Evolutionary conservation across 2,888 invertebrate genomes (phyloP).

Genomic region (Bedellia somnulentella): DNA sequence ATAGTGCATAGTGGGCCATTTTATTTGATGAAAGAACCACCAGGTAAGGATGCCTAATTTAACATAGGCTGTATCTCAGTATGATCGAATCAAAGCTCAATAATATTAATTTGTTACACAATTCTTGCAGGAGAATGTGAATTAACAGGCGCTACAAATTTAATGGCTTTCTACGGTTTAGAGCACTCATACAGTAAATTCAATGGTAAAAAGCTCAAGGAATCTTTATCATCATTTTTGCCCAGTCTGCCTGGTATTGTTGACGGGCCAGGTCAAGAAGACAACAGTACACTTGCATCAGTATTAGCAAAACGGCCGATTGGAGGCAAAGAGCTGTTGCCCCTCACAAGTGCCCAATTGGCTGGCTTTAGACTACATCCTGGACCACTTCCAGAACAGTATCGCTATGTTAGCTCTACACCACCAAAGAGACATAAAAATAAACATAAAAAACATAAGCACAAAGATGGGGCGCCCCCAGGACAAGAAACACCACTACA

Average conservation of each 20-base stretch:
- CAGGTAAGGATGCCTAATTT: conserved; percentile 58
- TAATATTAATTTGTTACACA: too few relatives aligned
- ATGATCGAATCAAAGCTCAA: too few relatives aligned
- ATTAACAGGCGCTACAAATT: conserved; percentile 93
- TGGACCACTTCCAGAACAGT: conserved; percentile 95
- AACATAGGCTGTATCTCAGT: background rate
- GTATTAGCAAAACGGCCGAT: conserved; percentile 96
- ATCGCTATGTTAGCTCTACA: conserved; percentile 87
- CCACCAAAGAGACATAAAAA: conserved; percentile 94
- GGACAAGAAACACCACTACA: conserved; percentile 76
- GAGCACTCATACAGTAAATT: conserved; percentile 98
- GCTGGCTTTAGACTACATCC: conserved; percentile 94
- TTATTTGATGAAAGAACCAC: conserved; percentile 96
- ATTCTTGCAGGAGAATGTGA: conserved; percentile 85
- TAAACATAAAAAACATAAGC: conserved; percentile 93
- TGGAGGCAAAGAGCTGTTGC: conserved; percentile 81
- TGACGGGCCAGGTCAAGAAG: conserved; percentile 86
- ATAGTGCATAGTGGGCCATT: conserved; percentile 97
- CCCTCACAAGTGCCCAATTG: conserved; percentile 83
- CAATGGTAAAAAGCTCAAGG: conserved; percentile 93
- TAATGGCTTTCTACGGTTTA: conserved; percentile 94
- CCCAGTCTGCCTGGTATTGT: conserved; percentile 94
- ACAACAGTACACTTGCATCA: conserved; percentile 86
- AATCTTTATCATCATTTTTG: conserved; percentile 92
- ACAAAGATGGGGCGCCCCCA: conserved; percentile 81